Evolutionary conservation across 2,888 invertebrate species (phyloP), one percentile per base, ranked within the genome.

Genomic region (Cylindroiulus punctatus): DNA sequence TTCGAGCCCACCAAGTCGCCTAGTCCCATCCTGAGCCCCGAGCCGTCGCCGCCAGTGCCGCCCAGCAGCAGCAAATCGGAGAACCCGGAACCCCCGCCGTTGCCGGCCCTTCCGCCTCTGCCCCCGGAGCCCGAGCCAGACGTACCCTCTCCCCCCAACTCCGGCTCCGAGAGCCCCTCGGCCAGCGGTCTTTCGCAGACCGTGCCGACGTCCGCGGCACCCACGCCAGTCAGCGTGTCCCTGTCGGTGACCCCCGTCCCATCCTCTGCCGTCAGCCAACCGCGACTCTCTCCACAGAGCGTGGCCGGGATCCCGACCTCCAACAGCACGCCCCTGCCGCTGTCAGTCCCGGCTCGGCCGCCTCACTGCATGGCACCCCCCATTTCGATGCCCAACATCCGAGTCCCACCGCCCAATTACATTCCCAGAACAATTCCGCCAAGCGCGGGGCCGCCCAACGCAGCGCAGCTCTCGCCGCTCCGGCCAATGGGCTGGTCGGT

Each of bases 1-100:
- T 97, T 96, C 91, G 96, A 97, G 91, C 97, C 97, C 0, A 96
- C 97, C 12, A 95, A 96, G 90, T 96, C 96, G 0, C 92, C 94
- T 30, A 94, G 94, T 19, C 87, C 84, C 84, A 88, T 44, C 88
- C n/a, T 82, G 32, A 85, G 0, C 93, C 94, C 81, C 10, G 85
- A 84, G 57, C 85, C 85, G 47, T 85, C 86, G 42, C 87, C 88
- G 19, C 86, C 87, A 3, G 86, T 86, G 52, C 87, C 85, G 47
- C 87, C 86, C 36, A 86, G 87, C 10, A 65, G 87, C 85, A 44
- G 81, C 47, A 86, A 85, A 40, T 65, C 47, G n/a, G 82, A 40
- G 85, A 88, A 84, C 47, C 88, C 88, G 10, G 87, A 88, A 44
- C 88, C 88, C 12, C 88, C 89, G 12, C 88, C 89, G 19, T 85